These are phyloP conservation scores for Atherinomorus stipes DNA, from an alignment of 2,113 vertebrate species.

Conservation along the genomic window DNA sequence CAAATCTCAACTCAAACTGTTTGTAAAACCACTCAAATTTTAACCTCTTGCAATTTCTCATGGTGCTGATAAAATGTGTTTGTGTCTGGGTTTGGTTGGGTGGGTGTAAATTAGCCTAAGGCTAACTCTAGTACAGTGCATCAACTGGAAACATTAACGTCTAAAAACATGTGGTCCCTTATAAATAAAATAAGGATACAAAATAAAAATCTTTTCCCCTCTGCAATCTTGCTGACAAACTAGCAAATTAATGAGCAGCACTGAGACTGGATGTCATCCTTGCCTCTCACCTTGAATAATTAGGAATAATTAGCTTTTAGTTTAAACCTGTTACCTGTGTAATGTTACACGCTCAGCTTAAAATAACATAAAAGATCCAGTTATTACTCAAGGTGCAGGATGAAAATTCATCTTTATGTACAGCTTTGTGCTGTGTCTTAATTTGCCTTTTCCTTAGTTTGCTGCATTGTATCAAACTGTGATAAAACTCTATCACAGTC, in stretches of 20 bases:
- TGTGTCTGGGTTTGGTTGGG: too few relatives aligned
- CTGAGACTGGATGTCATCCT: too few relatives aligned
- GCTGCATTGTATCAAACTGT: constrained; percentile 13
- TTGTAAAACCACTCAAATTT: too few relatives aligned
- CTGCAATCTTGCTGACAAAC: neutral
- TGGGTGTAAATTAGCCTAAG: too few relatives aligned
- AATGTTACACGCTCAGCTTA: neutral
- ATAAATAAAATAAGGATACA: too few relatives aligned
- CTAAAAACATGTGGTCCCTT: too few relatives aligned
- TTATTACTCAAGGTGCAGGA: neutral
- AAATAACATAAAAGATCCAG: neutral
- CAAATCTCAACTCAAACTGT: too few relatives aligned
- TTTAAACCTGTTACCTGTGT: neutral
- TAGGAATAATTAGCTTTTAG: neutral
- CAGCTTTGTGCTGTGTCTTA: neutral
- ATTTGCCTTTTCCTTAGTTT: neutral
- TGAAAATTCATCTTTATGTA: neutral
- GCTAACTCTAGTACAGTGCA: too few relatives aligned
- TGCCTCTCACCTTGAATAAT: neutral
- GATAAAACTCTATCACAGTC: constrained; percentile 21
- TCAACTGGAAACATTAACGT: too few relatives aligned
- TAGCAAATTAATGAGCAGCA: neutral
- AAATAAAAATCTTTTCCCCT: too few relatives aligned
- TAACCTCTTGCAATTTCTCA: too few relatives aligned
- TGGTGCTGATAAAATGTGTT: too few relatives aligned